phyloP scores from a whole-genome alignment of 2,113 vertebrate species.

The Elanus axillaris region DNA sequence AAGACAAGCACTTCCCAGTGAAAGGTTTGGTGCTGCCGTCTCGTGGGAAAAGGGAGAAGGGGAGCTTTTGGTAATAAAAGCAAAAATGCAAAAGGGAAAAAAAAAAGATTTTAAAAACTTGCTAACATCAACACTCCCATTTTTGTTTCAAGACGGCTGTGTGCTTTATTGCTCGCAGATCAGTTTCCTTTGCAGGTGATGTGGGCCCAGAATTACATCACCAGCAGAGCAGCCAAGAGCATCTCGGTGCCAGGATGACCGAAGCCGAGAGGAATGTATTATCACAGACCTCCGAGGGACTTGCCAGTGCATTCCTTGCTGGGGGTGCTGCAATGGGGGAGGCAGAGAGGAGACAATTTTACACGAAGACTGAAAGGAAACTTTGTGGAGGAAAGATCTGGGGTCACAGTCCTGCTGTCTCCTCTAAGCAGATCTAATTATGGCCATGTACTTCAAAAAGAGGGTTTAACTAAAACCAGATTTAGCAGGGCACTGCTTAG shows the following conservation, averaged over 20 bases:
- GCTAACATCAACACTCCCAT: background rate
- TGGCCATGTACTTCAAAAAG: constrained; percentile 59
- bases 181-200: constrained; percentile 71
- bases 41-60: constrained; percentile 37
- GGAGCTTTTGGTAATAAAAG: constrained; percentile 22
- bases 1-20: background rate
- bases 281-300: constrained; percentile 64
- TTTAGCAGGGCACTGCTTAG: constrained; percentile 40
- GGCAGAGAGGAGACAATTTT: constrained; percentile 31
- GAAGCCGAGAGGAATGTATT: constrained; percentile 79
- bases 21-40: constrained; percentile 44
- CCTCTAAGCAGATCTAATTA: constrained; percentile 65
- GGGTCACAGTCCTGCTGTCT: constrained; percentile 60
- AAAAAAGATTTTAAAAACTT: background rate
- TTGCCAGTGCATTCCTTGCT: constrained; percentile 64
- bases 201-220: constrained; percentile 77
- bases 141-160: constrained; percentile 12
- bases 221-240: constrained; percentile 73
- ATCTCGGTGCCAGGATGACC: constrained; percentile 73
- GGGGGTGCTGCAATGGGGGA: constrained; percentile 26
- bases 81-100: background rate
- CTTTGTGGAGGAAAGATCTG: constrained; percentile 44
- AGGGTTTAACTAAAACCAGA: constrained; percentile 66
- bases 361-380: constrained; percentile 29
- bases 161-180: constrained; percentile 45